Base-by-base conservation (phyloP, 2,797 vertebrate genomes). In the Gallinago nigripennis region DNA sequence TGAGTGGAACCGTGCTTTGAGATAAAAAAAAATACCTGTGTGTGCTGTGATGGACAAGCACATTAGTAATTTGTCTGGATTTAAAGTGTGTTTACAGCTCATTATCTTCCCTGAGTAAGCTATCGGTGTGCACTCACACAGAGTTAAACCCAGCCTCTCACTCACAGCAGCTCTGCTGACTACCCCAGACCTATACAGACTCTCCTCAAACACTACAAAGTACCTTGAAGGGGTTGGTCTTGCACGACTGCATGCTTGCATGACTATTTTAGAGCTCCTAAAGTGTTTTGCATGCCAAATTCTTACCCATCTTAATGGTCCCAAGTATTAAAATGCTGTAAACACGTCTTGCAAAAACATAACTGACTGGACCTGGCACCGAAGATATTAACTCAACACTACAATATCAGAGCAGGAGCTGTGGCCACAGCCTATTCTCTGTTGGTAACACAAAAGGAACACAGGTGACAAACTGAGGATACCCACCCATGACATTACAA, bases 331-430 rank as follows among this genome's bases (percentile, higher is more conserved):
- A 71, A 65, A 31, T 6, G 0, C 11, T 5, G 13, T 2, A 6
- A 60, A 45, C 6, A 6, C 1, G 45, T 45, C 17, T 17, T 51
- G 35, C 19, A 37, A 8, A 35, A 25, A 9, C 33, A 54, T 24
- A 86, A 11, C 50, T 56, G 43, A 2, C 45, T 63, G 82, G 45
- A 23, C 14, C 30, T 11, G 16, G 5, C 5, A 1, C n/a, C 43
- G 48, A 10, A 21, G 50, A 1, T 3, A 8, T 2, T 68, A 53
- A 11, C 33, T 27, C 16, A 43, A 0, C 0, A 2, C 21, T 16
- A 14, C 39, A 8, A 2, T 1, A 48, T 7, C 4, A 4, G 61
- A 58, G 48, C 39, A 39, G 65, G 15, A 77, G 39, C 57, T 56
- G n/a, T 5, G 24, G 21, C 39, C 48, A 30, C 75, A 64, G 76